Evolutionary conservation across 2,797 vertebrate genomes (phyloP).

Genomic region (Enteromius viviparus): DNA sequence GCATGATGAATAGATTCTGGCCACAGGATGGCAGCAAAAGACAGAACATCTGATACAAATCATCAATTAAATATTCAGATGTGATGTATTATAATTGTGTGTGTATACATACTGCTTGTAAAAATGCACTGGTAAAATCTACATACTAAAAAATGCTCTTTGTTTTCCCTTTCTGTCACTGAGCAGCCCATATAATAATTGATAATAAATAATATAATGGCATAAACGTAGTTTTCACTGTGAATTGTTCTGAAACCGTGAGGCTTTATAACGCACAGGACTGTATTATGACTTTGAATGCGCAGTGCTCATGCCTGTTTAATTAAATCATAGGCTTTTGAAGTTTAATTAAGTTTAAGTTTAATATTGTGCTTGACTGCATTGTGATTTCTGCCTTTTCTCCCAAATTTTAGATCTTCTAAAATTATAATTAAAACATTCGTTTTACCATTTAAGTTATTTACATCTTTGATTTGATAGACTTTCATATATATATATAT

Average conservation of each 20-base stretch:
- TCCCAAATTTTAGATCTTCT: background rate
- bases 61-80: background rate
- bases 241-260: background rate
- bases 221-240: background rate
- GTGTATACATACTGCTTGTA: background rate
- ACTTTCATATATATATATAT: too few species aligned
- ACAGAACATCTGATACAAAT: slow-evolving; percentile 12
- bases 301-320: too few species aligned
- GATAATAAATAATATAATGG: background rate
- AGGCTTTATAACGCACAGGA: too few species aligned
- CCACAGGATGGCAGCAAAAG: slow-evolving; percentile 72
- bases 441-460: too few species aligned
- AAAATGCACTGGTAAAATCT: background rate
- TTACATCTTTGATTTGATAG: too few species aligned
- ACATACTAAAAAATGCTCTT: background rate
- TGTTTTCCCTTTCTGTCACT: background rate
- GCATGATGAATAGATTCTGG: background rate
- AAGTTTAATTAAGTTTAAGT: too few species aligned
- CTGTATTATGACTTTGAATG: too few species aligned
- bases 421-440: background rate
- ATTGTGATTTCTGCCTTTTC: background rate
- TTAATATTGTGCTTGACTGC: too few species aligned
- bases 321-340: too few species aligned
- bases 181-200: background rate
- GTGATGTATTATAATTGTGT: background rate